Evolutionary conservation across 1,140 invertebrate species (phyloP), one percentile per base, ranked within the genome.

Genomic region (Drosophila orosa): DNA sequence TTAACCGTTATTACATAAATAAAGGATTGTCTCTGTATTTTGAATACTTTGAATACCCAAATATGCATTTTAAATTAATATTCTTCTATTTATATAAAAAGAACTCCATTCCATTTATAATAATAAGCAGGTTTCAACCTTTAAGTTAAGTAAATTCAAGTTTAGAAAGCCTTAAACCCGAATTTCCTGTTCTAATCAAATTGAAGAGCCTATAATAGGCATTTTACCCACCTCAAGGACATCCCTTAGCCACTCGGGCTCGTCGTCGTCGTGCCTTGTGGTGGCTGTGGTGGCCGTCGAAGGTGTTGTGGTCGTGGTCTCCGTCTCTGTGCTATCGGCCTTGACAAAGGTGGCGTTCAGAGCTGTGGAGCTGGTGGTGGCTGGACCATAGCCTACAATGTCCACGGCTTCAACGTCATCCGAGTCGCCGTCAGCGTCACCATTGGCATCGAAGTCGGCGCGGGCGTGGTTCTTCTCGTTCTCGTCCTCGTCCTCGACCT

Each of bases 211-310:
- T 2, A 1, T 12, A 27, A 1, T 10, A 42, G n/a, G 4, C 0
- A 0, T 22, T 17, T 22, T 9, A 17, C 63, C 3, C 9, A 68
- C 65, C 62, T 94, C 94, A 37, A 94, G 91, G 15, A 93, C 93
- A 83, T 94, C 93, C 45, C 93, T 93, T 42, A 94, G 80, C 93
- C 94, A 94, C 78, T 94, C 93, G 48, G 93, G 92, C 58, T 94
- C 93, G 69, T 94, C 94, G 69, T 93, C 93, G 27, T 91, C 82
- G 72, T 92, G 83, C 5, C 83, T 52, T 19, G 83, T 92, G 37
- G 68, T 93, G 91, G 77, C 92, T 91, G 55, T 78, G 54, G 71
- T 82, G 67, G 74, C 76, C 25, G 79, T 90, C 7, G 76, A 87
- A 19, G 90, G 74, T 54, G 90, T 76, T 35, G 84, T 74, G 55